Evolutionary conservation across 2,797 vertebrate genomes (phyloP), one percentile per base, ranked within the genome.

Genomic region (Arvicola amphibius): DNA sequence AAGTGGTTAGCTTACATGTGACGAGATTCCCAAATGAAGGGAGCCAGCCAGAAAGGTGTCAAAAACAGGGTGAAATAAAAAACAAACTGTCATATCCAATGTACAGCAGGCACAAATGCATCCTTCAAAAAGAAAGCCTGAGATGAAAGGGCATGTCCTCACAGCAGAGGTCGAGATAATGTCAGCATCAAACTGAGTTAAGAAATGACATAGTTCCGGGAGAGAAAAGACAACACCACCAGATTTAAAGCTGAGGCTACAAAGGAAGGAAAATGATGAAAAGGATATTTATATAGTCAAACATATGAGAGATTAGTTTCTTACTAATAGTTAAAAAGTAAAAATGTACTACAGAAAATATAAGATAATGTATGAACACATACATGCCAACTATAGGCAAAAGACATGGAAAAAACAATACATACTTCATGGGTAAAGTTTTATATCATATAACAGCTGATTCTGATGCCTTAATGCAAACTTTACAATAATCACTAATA

Each of bases 131-230:
- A 23, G 67, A 84, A 53, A 53, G 48, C 67, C 37, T 10, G 27
- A 88, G 87, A 69, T 40, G 67, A 92, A 93, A 61, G 9, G 21
- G 76, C 80, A 71, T 83, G 94, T 95, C 83, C 71, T 88, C 14
- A 74, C 16, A 87, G 59, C 0, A 84, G 61, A 94, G 73, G 21
- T 10, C 78, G 37, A 90, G 19, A 89, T 3, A 91, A 90, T 71
- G 32, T n/a, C 29, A 32, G 32, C 4, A 11, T 71, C 21, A 86
- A 78, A 87, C 5, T 77, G 2, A 17, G 3, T 63, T 69, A 91
- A 84, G 19, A 85, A 91, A 95, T 59, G 61, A 78, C 51, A 76
- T 46, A 85, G 29, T 11, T 96, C 40, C 89, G 65, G 12, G 67
- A 91, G 67, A 74, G 6, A 34, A 92, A 92, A 93, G 51, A 81